phyloP scores from a whole-genome alignment of 1,140 invertebrate species.

The Zaprionus ornatus region DNA sequence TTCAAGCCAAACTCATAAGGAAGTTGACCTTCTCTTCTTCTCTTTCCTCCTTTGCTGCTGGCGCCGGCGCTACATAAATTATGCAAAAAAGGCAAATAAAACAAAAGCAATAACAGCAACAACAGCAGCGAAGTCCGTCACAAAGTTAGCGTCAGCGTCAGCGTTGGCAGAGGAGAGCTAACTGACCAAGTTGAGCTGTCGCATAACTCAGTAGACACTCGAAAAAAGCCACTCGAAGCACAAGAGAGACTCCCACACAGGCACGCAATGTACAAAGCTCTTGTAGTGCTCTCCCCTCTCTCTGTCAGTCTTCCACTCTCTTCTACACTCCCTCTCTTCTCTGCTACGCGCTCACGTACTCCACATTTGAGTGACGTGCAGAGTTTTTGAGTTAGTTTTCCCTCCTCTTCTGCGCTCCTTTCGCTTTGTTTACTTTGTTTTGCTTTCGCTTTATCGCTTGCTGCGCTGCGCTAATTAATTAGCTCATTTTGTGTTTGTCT shows the following conservation, averaged over 20 bases:
- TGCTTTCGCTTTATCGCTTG: conserved; percentile 22
- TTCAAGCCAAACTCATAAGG: neutral
- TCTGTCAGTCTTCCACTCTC: neutral
- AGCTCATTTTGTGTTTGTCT: conserved; percentile 68
- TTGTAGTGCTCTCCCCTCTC: too few species aligned
- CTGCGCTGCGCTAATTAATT: conserved; percentile 61
- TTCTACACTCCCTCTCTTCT: neutral
- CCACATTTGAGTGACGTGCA: conserved; percentile 29
- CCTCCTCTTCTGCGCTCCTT: conserved; percentile 14
- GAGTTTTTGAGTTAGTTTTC: conserved; percentile 31
- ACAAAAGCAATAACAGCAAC: conserved; percentile 7
- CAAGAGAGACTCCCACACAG: neutral
- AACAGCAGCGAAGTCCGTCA: neutral
- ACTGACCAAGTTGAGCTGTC: conserved; percentile 19
- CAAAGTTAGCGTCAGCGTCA: neutral
- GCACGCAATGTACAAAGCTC: neutral
- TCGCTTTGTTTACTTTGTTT: conserved; percentile 37
- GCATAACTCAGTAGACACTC: conserved; percentile 22
- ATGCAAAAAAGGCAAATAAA: conserved; percentile 6
- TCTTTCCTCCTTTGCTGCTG: neutral
- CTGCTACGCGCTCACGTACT: neutral
- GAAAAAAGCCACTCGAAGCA: neutral
- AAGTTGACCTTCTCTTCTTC: neutral
- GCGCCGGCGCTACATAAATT: conserved; percentile 32
- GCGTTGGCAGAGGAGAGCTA: too few species aligned